Evolutionary conservation across 2,888 invertebrate genomes (phyloP).

Genomic region (Drosophila seclusa): DNA sequence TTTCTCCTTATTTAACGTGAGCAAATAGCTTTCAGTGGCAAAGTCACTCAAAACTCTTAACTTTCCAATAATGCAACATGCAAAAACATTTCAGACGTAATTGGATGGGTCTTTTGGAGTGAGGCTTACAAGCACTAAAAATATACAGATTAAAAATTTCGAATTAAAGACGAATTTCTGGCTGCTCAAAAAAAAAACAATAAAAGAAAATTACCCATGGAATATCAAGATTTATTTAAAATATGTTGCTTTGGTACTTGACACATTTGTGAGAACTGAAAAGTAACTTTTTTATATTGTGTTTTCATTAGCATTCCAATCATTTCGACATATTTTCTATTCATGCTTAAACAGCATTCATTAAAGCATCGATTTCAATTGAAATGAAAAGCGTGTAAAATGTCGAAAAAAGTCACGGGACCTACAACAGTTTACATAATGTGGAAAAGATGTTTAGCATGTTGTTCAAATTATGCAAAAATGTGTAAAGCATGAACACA

Average conservation of each 20-base stretch:
- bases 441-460: slow-evolving; percentile 52
- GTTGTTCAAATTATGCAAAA: slow-evolving; percentile 69
- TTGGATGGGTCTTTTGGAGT: slow-evolving; percentile 1
- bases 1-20: slow-evolving; percentile 53
- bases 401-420: slow-evolving; percentile 25
- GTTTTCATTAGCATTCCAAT: slow-evolving; percentile 23
- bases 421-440: slow-evolving; percentile 26
- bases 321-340: slow-evolving; percentile 15
- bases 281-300: not conserved
- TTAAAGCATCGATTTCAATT: slow-evolving; percentile 42
- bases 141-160: not conserved
- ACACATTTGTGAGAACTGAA: not conserved
- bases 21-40: slow-evolving; percentile 57
- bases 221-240: not conserved
- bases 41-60: slow-evolving; percentile 17
- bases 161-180: not conserved
- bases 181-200: not conserved
- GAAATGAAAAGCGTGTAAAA: slow-evolving; percentile 37
- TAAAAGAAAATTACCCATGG: not conserved
- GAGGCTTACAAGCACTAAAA: not conserved
- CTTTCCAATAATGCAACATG: slow-evolving; percentile 17
- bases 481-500: slow-evolving; percentile 64
- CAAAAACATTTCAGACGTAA: slow-evolving; percentile 17
- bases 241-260: not conserved
- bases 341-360: not conserved